Base-by-base conservation (phyloP, 1,140 invertebrate genomes). In the Drosophila ambigua region DNA sequence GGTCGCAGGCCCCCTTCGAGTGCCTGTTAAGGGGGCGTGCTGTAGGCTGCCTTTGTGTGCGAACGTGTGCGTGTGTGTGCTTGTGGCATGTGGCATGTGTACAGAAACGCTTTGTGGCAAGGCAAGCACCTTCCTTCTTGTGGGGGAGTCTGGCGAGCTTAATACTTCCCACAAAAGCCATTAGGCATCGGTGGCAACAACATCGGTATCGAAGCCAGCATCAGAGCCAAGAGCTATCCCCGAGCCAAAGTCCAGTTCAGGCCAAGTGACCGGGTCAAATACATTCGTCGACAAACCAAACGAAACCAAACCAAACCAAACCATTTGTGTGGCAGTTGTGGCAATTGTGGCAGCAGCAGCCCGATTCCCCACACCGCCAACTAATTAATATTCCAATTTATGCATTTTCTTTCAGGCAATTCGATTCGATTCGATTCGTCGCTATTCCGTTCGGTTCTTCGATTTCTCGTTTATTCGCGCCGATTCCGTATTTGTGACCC, bases 131-230 rank as follows among this genome's bases (percentile, higher is more conserved):
- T 75, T 75, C 68, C 50, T 63, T 57, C 67, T 45, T 50, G 45
- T n/a, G 35, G 23, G 45, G 20, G 20, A 16, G 43, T 67, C 43
- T 66, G 55, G 28, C 73, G 77, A 84, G 81, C 77, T 84, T 84
- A 85, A 84, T 76, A 84, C 80, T 74, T 73, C 72, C 77, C 80
- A 79, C 81, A 84, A 80, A 84, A 80, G 67, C 76, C 80, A 83
- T 83, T 83, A 84, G 76, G 76, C 76, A 75, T 71, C 28, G 24
- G 45, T 51, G 59, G 39, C 51, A 24, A 23, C 6, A 11, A 11
- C 23, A 51, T 9, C 20, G 13, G n/a, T 5, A 15, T 39, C 23
- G 16, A 51, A 41, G 5, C 6, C 48, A 55, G 46, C 72, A 49
- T 43, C 53, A 49, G 20, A 43, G 72, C 28, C 50, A 69, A 59